Base-by-base conservation (phyloP, 2,797 vertebrate species). In the Coilia nasus region DNA sequence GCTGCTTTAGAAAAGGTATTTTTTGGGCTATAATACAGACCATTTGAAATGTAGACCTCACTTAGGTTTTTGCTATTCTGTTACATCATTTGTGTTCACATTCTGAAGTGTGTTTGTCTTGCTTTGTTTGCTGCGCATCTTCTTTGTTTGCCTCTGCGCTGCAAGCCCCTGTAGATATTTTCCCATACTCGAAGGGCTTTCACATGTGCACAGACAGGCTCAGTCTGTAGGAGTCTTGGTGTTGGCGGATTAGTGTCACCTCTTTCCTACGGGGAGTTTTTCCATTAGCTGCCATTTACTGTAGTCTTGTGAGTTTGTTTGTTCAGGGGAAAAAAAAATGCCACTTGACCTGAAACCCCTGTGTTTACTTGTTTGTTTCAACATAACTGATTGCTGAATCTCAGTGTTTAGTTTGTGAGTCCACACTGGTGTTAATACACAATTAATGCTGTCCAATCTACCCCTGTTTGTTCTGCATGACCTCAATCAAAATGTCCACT, bases 221-320 rank as follows among this genome's bases (percentile, higher is more conserved):
- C 67, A 41, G 31, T 44, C 87, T 87, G 96, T 95, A 95, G 95
- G 96, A 96, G 96, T 93, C 91, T 91, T 92, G 90, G 94, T 94
- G 97, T 98, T 94, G 97, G 97, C 93, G 96, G 95, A 92, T 93
- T 92, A 92, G 94, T 95, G 96, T 96, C 92, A 93, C 91, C 89
- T 90, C 95, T 95, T 96, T 96, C 97, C 94, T 97, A 96, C 95
- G 97, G 96, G 97, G 96, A 97, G 93, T 97, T 96, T 97, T 99
- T 99, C 97, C 97, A 95, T 95, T 96, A 94, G 95, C 93, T 95
- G 95, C 93, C 91, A 91, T 93, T 94, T 95, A 92, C 93, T 93
- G 90, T 90, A 85, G 84, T 78, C 31, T 44, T 44, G 31, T 78
- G 35, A 19, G 35, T 21, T 78, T 31, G 14, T 67, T 12, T 67